These are phyloP conservation scores for Drosophila repleta DNA, from an alignment of 1,140 invertebrate genomes.

Conservation along the genomic window DNA sequence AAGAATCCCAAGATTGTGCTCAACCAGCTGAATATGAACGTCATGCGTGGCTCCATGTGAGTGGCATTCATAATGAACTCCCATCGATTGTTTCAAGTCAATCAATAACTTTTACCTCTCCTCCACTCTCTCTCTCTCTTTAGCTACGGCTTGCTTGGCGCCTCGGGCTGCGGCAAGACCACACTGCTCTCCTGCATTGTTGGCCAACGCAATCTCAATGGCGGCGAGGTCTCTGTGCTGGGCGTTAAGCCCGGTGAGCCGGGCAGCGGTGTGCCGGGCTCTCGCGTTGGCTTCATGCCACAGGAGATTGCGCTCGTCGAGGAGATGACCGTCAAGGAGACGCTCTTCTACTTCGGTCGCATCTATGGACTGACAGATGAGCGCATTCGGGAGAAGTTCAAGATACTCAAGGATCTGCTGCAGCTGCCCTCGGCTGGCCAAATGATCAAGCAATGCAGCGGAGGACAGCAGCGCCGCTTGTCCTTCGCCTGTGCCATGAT, in stretches of 20 bases:
- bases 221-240: constrained; percentile 91
- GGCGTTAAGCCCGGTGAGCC: constrained; percentile 90
- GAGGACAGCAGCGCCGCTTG: constrained; percentile 94
- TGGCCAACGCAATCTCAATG: constrained; percentile 89
- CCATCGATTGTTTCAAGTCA: background rate
- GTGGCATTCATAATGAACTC: constrained; percentile 69
- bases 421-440: constrained; percentile 88
- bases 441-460: constrained; percentile 89
- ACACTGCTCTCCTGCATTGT: constrained; percentile 94
- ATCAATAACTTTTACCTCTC: constrained; percentile 13
- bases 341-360: constrained; percentile 94
- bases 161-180: constrained; percentile 93
- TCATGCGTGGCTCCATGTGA: constrained; percentile 86
- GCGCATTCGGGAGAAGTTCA: constrained; percentile 88
- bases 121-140: constrained; percentile 37
- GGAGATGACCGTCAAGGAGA: constrained; percentile 94
- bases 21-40: constrained; percentile 86
- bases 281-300: constrained; percentile 94
- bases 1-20: constrained; percentile 85
- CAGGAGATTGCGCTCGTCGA: constrained; percentile 94
- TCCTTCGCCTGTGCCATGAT: constrained; percentile 94
- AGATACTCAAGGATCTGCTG: constrained; percentile 89
- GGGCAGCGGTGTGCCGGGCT: constrained; percentile 91
- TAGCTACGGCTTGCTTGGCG: constrained; percentile 94
- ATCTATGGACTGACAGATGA: constrained; percentile 91